These are phyloP conservation scores for Oscheius sp. DNA, from an alignment of 1,140 invertebrate genomes.

Conservation along the genomic window DNA sequence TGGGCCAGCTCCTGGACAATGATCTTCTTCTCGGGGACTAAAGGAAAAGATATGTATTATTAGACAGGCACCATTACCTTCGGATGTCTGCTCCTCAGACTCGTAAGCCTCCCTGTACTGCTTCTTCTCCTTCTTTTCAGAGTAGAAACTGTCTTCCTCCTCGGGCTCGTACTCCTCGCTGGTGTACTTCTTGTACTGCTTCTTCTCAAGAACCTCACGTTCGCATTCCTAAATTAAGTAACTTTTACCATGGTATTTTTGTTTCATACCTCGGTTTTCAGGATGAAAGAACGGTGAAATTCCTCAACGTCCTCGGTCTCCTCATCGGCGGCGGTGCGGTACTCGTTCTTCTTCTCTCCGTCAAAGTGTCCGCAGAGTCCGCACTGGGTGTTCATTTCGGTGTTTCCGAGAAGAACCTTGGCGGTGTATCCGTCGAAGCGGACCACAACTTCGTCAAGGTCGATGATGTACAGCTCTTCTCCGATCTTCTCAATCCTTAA, in stretches of 20 bases:
- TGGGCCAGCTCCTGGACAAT: conserved; percentile 21
- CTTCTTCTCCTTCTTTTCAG: conserved; percentile 19
- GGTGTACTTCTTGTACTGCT: conserved; percentile 22
- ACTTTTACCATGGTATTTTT: not conserved
- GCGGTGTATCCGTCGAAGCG: conserved; percentile 41
- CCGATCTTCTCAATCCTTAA: conserved; percentile 33
- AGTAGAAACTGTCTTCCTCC: conserved; percentile 11
- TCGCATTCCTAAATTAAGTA: not conserved
- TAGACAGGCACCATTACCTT: not conserved
- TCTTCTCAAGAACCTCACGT: not conserved
- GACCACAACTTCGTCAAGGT: conserved; percentile 36
- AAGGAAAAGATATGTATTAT: not conserved
- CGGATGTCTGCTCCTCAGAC: conserved; percentile 4
- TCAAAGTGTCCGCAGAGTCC: conserved; percentile 41
- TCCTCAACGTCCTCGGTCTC: conserved; percentile 32
- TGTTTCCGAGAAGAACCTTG: conserved; percentile 36
- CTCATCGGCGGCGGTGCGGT: conserved; percentile 16
- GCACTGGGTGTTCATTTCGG: conserved; percentile 26
- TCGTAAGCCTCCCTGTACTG: conserved; percentile 12
- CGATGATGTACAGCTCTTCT: conserved; percentile 28
- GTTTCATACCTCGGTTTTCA: not conserved
- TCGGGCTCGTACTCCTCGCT: conserved; percentile 31
- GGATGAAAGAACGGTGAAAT: conserved; percentile 35
- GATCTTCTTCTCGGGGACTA: conserved; percentile 24
- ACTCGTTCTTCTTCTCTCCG: conserved; percentile 24